Conservation (phyloP, 2,797 vertebrate genomes). For the Pitangus sulphuratus region DNA sequence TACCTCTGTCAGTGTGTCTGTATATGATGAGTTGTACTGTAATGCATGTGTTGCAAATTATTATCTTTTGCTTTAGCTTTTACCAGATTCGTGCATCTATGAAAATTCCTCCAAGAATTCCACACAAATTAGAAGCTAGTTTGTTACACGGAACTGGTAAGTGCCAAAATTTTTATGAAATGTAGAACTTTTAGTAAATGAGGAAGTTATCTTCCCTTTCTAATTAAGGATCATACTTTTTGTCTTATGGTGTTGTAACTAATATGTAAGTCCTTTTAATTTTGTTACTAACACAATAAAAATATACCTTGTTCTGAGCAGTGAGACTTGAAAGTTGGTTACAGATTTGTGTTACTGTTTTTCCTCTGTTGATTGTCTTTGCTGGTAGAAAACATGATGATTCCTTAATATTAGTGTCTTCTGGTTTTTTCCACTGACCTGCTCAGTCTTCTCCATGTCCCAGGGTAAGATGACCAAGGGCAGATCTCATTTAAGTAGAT, state of each 20-base stretch:
- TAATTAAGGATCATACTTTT: background rate
- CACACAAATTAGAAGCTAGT: slow-evolving; percentile 94
- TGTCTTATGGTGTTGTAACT: background rate
- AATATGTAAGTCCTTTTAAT: background rate
- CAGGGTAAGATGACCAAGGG: background rate
- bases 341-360: background rate
- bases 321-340: background rate
- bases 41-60: background rate
- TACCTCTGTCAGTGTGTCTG: background rate
- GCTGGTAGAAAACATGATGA: background rate
- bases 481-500: background rate
- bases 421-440: background rate
- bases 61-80: slow-evolving; percentile 82
- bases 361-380: background rate
- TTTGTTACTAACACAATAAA: background rate
- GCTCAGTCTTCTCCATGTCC: background rate
- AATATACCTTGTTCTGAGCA: background rate
- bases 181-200: background rate
- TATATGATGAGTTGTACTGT: background rate
- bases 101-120: slow-evolving; percentile 92
- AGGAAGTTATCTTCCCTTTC: background rate
- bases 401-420: background rate
- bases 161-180: slow-evolving; percentile 22
- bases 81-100: slow-evolving; percentile 94
- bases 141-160: slow-evolving; percentile 90